A percentile compares a stretch with the other conserved stretches of the same genome.
phyloP scores from a whole-genome alignment of 23 tunicate genomes.

The Trididemnum miniatum region DNA sequence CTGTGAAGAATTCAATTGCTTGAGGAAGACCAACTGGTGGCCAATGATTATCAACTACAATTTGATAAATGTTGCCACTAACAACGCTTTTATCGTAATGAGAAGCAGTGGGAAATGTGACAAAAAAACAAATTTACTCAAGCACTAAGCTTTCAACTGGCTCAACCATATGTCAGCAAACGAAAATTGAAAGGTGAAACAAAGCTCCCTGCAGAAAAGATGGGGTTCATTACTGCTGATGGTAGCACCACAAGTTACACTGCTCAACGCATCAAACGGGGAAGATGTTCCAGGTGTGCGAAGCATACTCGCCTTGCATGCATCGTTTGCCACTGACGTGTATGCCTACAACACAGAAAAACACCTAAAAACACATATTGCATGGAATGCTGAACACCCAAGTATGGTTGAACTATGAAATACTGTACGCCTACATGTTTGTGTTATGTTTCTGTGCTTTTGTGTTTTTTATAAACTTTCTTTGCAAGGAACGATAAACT shows the following conservation, averaged over 20 bases:
- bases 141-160: conserved; percentile 29
- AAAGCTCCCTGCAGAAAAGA: conserved; percentile 23
- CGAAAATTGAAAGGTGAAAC: conserved; percentile 17
- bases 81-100: conserved; percentile 20
- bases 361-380: conserved; percentile 4
- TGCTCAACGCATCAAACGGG: neutral
- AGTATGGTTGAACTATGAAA: too few relatives aligned
- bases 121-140: neutral
- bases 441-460: too few relatives aligned
- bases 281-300: conserved; percentile 47
- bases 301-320: conserved; percentile 42
- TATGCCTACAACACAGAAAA: conserved; percentile 18
- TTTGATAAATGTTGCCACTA: conserved; percentile 20
- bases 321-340: conserved; percentile 12
- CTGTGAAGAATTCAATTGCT: conserved; percentile 12
- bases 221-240: conserved; percentile 29
- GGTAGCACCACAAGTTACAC: neutral
- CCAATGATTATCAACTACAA: conserved; percentile 29
- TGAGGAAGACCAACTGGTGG: conserved; percentile 21
- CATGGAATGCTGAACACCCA: conserved; percentile 35
- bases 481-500: too few relatives aligned
- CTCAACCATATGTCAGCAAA: conserved; percentile 32
- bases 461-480: too few relatives aligned
- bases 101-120: conserved; percentile 9
- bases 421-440: too few relatives aligned